A percentile compares a stretch with the other conserved stretches of the same genome.
Conservation (phyloP, 2,113 vertebrate genomes). For the Xenopus borealis region DNA sequence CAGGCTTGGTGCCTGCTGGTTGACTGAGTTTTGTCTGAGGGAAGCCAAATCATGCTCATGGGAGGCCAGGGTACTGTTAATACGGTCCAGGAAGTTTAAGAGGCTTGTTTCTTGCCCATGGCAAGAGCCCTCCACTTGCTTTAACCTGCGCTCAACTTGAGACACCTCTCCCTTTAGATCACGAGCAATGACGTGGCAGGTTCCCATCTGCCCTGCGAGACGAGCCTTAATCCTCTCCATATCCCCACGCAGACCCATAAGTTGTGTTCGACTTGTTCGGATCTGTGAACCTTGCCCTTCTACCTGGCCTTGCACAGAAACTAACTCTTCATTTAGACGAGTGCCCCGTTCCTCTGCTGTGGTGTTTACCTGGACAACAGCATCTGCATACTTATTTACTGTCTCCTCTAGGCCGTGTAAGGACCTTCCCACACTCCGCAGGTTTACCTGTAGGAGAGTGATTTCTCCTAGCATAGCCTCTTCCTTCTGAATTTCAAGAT, state of each 20-base stretch:
- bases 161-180: conserved; percentile 76
- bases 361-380: conserved; percentile 75
- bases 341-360: conserved; percentile 82
- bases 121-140: conserved; percentile 77
- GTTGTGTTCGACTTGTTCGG: conserved; percentile 77
- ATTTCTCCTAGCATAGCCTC: conserved; percentile 87
- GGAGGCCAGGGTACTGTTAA: conserved; percentile 76
- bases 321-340: conserved; percentile 80
- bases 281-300: conserved; percentile 81
- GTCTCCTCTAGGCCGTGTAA: conserved; percentile 92
- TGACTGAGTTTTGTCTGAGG: conserved; percentile 56
- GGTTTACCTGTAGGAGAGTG: conserved; percentile 91
- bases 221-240: conserved; percentile 77
- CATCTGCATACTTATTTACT: conserved; percentile 75
- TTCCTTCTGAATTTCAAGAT: conserved; percentile 69
- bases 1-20: conserved; percentile 65
- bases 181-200: conserved; percentile 74
- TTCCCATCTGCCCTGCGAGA: conserved; percentile 76
- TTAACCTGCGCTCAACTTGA: conserved; percentile 78
- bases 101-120: conserved; percentile 68
- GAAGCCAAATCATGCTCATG: conserved; percentile 82
- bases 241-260: conserved; percentile 84
- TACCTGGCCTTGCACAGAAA: conserved; percentile 83
- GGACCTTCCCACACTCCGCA: conserved; percentile 91
- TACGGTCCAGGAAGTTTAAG: conserved; percentile 75